Evolutionary conservation across 2,888 invertebrate genomes (phyloP).

Genomic region (Itoplectis maculator): DNA sequence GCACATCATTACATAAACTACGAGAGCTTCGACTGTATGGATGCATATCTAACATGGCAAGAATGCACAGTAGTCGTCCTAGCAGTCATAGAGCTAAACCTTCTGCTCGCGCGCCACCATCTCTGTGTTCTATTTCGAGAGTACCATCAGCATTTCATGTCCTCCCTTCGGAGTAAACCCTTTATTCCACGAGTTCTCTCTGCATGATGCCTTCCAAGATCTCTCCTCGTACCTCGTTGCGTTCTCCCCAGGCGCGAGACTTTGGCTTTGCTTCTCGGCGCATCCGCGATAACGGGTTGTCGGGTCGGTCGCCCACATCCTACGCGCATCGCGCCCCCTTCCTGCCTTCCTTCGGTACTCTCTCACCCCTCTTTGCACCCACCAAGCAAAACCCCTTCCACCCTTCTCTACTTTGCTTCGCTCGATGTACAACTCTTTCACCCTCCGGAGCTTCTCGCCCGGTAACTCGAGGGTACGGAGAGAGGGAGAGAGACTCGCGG

Average conservation of each 20-base stretch:
- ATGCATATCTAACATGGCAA: neutral
- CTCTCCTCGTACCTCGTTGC: conserved; percentile 35
- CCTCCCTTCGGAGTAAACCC: conserved; percentile 35
- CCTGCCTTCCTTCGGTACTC: conserved; percentile 1
- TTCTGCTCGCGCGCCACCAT: neutral
- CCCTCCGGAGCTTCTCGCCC: conserved; percentile 8
- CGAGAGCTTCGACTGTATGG: neutral
- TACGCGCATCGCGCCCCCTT: conserved; percentile 9
- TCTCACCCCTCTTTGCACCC: neutral
- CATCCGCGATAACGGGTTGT: conserved; percentile 49
- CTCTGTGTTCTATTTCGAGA: conserved; percentile 24
- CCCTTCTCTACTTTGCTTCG: neutral
- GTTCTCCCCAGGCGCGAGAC: conserved; percentile 17
- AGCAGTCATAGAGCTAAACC: neutral
- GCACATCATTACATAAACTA: no score
- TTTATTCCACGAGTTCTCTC: conserved; percentile 44
- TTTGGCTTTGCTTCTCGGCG: conserved; percentile 34
- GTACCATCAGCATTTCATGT: conserved; percentile 7
- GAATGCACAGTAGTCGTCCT: neutral
- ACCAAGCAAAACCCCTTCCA: no score
- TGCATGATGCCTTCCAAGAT: conserved; percentile 48
- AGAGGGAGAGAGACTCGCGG: conserved; percentile 40
- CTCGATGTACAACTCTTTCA: conserved; percentile 21
- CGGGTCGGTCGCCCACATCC: conserved; percentile 38
- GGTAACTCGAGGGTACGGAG: conserved; percentile 14